Evolutionary conservation across 2,113 vertebrate species (phyloP), one percentile per base, ranked within the genome.

Genomic region (Alethe diademata): DNA sequence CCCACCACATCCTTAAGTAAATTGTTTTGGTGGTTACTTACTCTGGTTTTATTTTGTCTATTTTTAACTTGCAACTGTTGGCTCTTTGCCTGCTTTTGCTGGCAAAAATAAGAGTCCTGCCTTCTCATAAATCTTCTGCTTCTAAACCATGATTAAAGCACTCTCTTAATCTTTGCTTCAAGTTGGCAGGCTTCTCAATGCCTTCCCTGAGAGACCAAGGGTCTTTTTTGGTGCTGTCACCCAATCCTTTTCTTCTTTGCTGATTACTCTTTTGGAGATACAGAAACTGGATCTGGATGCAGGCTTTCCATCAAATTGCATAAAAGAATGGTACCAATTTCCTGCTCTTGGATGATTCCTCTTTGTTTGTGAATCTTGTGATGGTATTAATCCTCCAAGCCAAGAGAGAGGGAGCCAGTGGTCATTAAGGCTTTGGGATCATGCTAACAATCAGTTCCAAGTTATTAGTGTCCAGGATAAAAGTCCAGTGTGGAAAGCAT

Each of bases 1-100:
- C 92, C 91, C 78, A 95, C 94, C 92, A 95, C 95, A 96, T 96
- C 96, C 94, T 97, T 95, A 91, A 97, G 71, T 90, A 95, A 95
- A 96, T 93, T 95, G 89, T 91, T 97, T 89, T 95, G 78, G 94
- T 96, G 95, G 95, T 96, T 96, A 88, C 89, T 95, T 95, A 95
- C 87, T 80, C 95, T 91, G 43, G 81, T 94, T 92, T 85, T 94
- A 93, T 96, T 95, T 92, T 94, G 90, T 91, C 93, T 96, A 95
- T 96, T 95, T 96, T 95, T 95, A 96, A 87, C 94, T 92, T 88
- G 80, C 81, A 88, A 40, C 93, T 1, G 0, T 76, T 97, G 94
- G 93, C 95, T 86, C 64, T 78, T 26, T 14, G 94, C 91, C 94
- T 92, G 70, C 42, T 82, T 91, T 95, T 28, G 14, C 87, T 91